These are phyloP conservation scores for Apodemia zela DNA, from an alignment of 2,888 invertebrate species.

Conservation along the genomic window DNA sequence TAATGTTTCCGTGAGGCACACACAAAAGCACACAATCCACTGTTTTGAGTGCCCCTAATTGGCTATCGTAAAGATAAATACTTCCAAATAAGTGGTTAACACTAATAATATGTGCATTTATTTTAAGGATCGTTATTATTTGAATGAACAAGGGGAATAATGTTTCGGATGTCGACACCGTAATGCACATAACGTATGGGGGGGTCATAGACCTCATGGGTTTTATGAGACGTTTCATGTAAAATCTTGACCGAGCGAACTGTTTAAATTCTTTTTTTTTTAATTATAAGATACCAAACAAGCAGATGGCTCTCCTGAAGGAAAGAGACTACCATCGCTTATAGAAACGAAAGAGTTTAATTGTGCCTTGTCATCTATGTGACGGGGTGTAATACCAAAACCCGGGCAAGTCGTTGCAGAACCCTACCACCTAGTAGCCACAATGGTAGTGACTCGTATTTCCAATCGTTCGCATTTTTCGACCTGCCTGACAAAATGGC, in stretches of 20 bases:
- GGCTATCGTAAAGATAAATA: conserved; percentile 9
- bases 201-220: background rate
- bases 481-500: no score
- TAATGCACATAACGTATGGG: background rate
- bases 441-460: no score
- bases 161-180: conserved; percentile 1
- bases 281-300: no score
- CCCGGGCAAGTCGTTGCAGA: no score
- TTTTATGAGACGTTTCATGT: background rate
- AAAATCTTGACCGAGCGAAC: background rate
- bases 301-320: no score
- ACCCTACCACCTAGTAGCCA: no score
- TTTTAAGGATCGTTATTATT: conserved; percentile 11
- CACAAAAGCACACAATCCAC: background rate
- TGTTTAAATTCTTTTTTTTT: no score
- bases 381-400: no score
- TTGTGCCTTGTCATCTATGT: no score
- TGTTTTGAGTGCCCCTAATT: conserved; percentile 1
- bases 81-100: conserved; percentile 2
- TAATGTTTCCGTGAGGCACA: background rate
- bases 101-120: conserved; percentile 9
- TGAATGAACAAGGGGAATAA: conserved; percentile 1
- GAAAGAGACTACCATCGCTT: no score
- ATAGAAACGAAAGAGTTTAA: no score
- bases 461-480: no score